These are phyloP conservation scores for Dynastes tityus DNA, from an alignment of 2,888 invertebrate genomes.

Conservation along the genomic window DNA sequence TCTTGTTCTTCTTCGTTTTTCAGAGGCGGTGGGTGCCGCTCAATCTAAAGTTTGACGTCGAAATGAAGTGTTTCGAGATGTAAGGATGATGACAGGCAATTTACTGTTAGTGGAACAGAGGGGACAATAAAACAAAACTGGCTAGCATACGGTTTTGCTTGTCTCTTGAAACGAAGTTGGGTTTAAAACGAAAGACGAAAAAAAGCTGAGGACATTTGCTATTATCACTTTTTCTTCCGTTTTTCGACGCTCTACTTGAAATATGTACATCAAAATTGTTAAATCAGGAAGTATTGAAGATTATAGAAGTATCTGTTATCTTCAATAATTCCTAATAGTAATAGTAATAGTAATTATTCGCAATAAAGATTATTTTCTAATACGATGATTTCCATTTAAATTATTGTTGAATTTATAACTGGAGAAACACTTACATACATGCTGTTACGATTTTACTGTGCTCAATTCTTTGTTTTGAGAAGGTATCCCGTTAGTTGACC, in stretches of 20 bases:
- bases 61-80: slow-evolving; percentile 66
- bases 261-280: too few species aligned
- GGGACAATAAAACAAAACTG: slow-evolving; percentile 54
- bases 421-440: too few species aligned
- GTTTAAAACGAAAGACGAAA: slow-evolving; percentile 10
- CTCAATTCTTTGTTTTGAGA: too few species aligned
- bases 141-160: slow-evolving; percentile 28
- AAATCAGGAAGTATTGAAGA: too few species aligned
- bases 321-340: too few species aligned
- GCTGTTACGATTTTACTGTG: too few species aligned
- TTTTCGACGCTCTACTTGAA: background rate
- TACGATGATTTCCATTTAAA: too few species aligned
- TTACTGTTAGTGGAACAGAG: slow-evolving; percentile 59
- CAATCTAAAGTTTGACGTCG: slow-evolving; percentile 65
- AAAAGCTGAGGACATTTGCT: slow-evolving; percentile 12
- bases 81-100: slow-evolving; percentile 65
- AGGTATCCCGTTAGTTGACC: too few species aligned
- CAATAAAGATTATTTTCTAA: too few species aligned
- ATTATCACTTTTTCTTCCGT: slow-evolving; percentile 25
- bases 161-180: slow-evolving; percentile 4
- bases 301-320: too few species aligned
- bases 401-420: too few species aligned
- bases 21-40: slow-evolving; percentile 52
- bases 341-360: too few species aligned
- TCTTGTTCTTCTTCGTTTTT: slow-evolving; percentile 51